Evolutionary conservation across 1,140 invertebrate species (phyloP).

Genomic region (Neuroterus valhalla): DNA sequence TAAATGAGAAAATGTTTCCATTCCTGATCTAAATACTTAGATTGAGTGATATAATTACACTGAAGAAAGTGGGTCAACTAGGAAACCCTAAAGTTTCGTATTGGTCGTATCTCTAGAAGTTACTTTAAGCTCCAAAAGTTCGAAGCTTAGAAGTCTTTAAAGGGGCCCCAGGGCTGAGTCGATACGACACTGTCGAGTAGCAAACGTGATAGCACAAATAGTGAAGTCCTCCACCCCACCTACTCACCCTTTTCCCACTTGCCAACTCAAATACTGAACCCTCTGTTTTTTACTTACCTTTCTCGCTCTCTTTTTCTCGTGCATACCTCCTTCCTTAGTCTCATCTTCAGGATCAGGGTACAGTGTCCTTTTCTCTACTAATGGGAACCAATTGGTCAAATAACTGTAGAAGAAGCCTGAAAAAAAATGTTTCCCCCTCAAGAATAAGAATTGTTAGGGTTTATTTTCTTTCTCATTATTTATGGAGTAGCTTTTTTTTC

Average conservation of each 20-base stretch:
- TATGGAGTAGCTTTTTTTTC: too few species aligned
- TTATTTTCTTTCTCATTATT: too few species aligned
- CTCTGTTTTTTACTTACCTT: not conserved
- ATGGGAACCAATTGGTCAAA: conserved; percentile 46
- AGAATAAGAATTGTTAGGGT: not conserved
- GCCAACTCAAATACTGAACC: too few species aligned
- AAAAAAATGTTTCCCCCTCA: not conserved
- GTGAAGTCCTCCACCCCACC: conserved; percentile 40
- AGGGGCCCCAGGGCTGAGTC: conserved; percentile 35
- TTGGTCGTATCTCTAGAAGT: not conserved
- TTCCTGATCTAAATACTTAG: too few species aligned
- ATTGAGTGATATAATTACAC: not conserved
- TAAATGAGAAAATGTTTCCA: too few species aligned
- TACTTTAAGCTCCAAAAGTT: not conserved
- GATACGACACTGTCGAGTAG: conserved; percentile 36
- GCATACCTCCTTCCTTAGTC: not conserved
- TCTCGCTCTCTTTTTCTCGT: conserved; percentile 28
- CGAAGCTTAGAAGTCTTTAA: not conserved
- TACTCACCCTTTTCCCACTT: conserved; percentile 36
- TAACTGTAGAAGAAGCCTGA: not conserved
- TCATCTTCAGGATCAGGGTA: conserved; percentile 34
- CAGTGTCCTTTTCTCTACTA: conserved; percentile 32
- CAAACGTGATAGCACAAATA: conserved; percentile 48
- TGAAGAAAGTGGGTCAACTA: conserved; percentile 1
- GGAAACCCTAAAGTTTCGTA: not conserved